These are phyloP conservation scores for Cassiopea xamachana DNA, from an alignment of 30 jellyfish, hydroid and myxozoan genomes.

Conservation along the genomic window DNA sequence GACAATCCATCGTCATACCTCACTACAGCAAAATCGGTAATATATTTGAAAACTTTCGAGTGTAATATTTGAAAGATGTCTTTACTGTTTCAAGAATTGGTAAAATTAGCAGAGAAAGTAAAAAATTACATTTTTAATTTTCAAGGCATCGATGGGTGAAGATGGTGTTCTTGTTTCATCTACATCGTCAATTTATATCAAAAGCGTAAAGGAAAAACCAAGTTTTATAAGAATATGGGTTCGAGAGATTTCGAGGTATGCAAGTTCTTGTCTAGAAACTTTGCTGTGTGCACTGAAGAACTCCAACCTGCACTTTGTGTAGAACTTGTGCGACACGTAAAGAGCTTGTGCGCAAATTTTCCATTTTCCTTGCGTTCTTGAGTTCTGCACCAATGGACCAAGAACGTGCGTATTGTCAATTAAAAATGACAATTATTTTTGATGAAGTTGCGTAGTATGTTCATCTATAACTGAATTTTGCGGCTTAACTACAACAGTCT, in stretches of 20 bases:
- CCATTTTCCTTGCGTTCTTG: no score
- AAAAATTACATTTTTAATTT: not conserved
- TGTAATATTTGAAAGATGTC: not conserved
- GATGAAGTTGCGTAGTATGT: no score
- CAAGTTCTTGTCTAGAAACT: not conserved
- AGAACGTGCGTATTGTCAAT: no score
- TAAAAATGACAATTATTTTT: no score
- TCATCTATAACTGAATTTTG: no score
- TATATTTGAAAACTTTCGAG: not conserved
- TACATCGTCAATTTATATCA: conserved; percentile 26
- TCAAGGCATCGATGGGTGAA: not conserved
- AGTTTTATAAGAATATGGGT: conserved; percentile 72
- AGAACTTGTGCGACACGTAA: not conserved
- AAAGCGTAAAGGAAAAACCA: conserved; percentile 54
- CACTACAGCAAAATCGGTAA: conserved; percentile 63
- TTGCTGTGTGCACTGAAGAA: not conserved
- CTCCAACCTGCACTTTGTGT: not conserved
- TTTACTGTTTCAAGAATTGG: not conserved
- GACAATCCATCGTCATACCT: conserved; percentile 57
- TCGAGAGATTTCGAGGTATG: conserved; percentile 70
- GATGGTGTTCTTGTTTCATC: conserved; percentile 62
- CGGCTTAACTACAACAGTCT: no score
- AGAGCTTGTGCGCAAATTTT: not conserved
- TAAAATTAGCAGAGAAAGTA: no score
- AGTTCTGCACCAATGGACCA: no score